Base-by-base conservation (phyloP, 2,113 vertebrate species). In the Catagonus wagneri region DNA sequence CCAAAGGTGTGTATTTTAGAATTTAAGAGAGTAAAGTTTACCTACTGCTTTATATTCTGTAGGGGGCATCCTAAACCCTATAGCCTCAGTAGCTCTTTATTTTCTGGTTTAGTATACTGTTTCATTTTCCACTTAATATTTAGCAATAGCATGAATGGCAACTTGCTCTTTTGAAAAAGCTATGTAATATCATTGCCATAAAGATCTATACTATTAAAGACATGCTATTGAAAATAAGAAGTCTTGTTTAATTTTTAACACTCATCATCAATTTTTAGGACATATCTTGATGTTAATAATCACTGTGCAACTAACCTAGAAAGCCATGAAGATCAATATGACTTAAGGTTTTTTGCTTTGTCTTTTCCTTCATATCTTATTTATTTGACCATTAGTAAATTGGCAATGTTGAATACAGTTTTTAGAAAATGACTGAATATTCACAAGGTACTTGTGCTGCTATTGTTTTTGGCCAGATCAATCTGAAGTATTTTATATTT, bases 91-190 rank as follows among this genome's bases (percentile, higher is more conserved):
- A 91, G 17, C 85, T 98, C 97, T 98, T 98, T 98, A 97, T 98
- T 98, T 98, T 95, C 92, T 98, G 97, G 98, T 98, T 98, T 98
- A 98, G 98, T 97, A 86, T 97, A 91, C 5, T 25, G 98, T 98
- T 98, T 98, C 98, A 96, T 98, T 98, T 99, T 98, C 92, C 96
- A 98, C 97, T 99, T 97, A 97, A 98, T 98, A 98, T 98, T 99
- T 99, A 98, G 98, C 96, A 97, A 98, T 76, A 98, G 98, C 94
- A 98, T 98, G 97, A 99, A 98, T 98, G 97, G 94, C 95, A 97
- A 79, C 72, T 61, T 96, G 98, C 97, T 93, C 92, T 98, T 98
- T 98, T 98, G 93, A 93, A 90, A 96, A 93, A 81, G 71, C 79
- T 84, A 94, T 85, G 44, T 87, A 92, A 95, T 87, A 95, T 72